Conservation (phyloP, 2,797 vertebrate genomes). For the Tadarida brasiliensis region DNA sequence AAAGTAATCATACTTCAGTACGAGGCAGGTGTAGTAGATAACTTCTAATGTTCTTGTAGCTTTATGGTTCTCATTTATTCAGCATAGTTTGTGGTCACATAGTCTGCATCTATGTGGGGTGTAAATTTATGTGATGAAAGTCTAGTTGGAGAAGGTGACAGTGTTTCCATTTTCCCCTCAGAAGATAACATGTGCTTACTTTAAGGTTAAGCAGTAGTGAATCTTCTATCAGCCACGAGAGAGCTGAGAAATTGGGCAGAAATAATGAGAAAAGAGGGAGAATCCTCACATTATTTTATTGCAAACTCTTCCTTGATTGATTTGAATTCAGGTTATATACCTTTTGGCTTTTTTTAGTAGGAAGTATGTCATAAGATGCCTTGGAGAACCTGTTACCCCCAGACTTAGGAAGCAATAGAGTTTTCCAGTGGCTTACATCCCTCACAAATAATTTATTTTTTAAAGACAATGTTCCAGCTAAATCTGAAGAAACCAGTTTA, state of each 20-base stretch:
- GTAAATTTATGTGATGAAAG: slow-evolving; percentile 37
- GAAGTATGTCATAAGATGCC: not conserved
- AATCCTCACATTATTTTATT: not conserved
- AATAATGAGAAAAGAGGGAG: not conserved
- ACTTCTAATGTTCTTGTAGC: not conserved
- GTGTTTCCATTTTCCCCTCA: not conserved
- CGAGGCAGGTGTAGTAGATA: not conserved
- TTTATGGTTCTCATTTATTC: not conserved
- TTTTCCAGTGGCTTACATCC: not conserved
- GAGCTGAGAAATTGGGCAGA: not conserved
- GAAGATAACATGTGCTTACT: slow-evolving; percentile 32
- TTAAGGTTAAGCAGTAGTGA: not conserved
- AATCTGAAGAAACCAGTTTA: not conserved
- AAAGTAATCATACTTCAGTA: not conserved
- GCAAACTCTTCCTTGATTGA: not conserved
- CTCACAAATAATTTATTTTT: not conserved
- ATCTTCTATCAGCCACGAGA: not conserved
- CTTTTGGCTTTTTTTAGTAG: not conserved
- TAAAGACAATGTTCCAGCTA: not conserved
- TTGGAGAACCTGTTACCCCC: not conserved
- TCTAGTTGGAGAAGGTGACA: not conserved
- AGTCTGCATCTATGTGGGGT: not conserved
- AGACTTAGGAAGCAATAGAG: not conserved
- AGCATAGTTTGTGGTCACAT: not conserved
- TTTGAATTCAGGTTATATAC: not conserved